A percentile compares a stretch with the other conserved stretches of the same genome.
These are phyloP conservation scores for Rhinolophus ferrumequinum DNA, from an alignment of 2,113 vertebrate species.

Conservation along the genomic window DNA sequence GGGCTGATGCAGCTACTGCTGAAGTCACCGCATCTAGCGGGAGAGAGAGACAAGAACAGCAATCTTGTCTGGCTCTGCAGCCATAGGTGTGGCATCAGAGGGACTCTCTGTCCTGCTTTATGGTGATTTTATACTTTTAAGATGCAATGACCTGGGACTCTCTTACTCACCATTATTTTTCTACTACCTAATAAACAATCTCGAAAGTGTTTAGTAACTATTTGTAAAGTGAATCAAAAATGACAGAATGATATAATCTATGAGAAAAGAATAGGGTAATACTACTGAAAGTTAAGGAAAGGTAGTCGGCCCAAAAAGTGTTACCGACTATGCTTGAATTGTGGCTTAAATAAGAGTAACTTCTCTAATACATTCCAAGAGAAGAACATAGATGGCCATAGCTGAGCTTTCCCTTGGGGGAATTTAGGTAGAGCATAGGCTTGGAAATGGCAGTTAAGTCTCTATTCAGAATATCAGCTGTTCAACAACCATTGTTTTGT, in stretches of 20 bases:
- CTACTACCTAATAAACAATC: neutral
- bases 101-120: neutral
- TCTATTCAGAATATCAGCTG: constrained; percentile 18
- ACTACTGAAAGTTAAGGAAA: neutral
- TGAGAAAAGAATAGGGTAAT: neutral
- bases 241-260: neutral
- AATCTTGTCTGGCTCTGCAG: no score
- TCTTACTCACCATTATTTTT: neutral
- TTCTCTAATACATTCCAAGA: neutral
- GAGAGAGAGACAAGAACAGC: neutral
- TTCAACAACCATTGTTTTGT: neutral
- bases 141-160: neutral
- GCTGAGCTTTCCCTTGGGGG: neutral
- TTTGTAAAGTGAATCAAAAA: neutral
- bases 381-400: neutral
- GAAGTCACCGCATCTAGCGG: neutral
- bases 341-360: neutral
- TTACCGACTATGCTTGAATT: neutral
- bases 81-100: neutral
- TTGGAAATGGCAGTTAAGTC: constrained; percentile 48
- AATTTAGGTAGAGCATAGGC: neutral
- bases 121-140: neutral
- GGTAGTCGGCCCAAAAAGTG: no score
- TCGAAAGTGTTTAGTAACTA: neutral
- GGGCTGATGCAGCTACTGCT: neutral